Percentiles rank a stretch among this genome's conserved stretches.
Conservation (phyloP, 2,113 vertebrate genomes). For the Campylomormyrus tamandua region DNA sequence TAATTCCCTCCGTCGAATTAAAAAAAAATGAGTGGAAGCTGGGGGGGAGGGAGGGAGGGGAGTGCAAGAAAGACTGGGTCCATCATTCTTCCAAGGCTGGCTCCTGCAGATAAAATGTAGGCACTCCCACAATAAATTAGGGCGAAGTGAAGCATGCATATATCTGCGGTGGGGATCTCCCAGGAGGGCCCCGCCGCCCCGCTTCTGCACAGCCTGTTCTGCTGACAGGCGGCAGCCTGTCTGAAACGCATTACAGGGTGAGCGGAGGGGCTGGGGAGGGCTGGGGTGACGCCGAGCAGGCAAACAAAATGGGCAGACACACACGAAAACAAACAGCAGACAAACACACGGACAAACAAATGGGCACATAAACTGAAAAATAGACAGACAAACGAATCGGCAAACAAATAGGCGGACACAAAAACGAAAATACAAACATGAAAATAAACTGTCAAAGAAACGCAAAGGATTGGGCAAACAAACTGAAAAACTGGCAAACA, state of each 20-base stretch:
- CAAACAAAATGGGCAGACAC: neutral
- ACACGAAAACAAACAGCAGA: neutral
- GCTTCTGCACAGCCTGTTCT: conserved; percentile 29
- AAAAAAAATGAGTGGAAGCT: conserved; percentile 8
- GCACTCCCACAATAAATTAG: conserved; percentile 40
- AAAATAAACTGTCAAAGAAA: neutral
- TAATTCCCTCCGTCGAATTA: conserved; percentile 32
- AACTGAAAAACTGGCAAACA: neutral
- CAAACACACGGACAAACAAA: neutral
- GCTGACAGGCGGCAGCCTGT: conserved; percentile 28
- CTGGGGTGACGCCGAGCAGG: neutral
- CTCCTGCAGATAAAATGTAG: conserved; percentile 40
- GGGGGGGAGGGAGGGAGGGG: neutral
- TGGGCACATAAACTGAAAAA: neutral
- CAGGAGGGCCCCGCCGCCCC: conserved; percentile 20
- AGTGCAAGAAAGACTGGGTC: conserved; percentile 13
- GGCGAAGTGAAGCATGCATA: conserved; percentile 30
- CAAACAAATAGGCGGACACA: neutral
- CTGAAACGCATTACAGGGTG: conserved; percentile 29
- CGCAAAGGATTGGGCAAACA: neutral
- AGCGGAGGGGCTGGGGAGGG: conserved; percentile 29
- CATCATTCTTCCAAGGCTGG: conserved; percentile 41
- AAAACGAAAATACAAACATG: neutral
- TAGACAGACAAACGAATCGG: neutral
- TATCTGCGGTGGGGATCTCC: conserved; percentile 34